These are phyloP conservation scores for Paramormyrops hopkinsi DNA, from an alignment of 2,797 vertebrate species.

Conservation along the genomic window DNA sequence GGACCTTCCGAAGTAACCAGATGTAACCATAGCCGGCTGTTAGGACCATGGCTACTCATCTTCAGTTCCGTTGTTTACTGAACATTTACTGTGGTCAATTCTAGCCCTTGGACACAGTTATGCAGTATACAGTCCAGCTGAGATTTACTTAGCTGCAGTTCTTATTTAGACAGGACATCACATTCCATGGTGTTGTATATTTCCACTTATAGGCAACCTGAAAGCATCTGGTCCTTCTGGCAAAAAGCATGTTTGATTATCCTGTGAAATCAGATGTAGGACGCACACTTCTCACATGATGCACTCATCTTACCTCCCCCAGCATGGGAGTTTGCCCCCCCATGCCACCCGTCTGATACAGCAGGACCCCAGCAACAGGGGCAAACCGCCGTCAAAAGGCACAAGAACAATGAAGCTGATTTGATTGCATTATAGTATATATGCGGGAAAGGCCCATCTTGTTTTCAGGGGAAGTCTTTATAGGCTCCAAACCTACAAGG, in stretches of 20 bases:
- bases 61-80: background rate
- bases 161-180: background rate
- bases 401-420: background rate
- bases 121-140: background rate
- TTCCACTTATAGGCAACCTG: conserved; percentile 1
- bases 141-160: background rate
- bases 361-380: background rate
- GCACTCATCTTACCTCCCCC: background rate
- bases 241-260: background rate
- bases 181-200: background rate
- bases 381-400: background rate
- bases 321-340: background rate
- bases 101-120: background rate
- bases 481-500: background rate
- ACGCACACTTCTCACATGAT: background rate
- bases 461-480: background rate
- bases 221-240: background rate
- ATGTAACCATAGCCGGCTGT: background rate
- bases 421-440: background rate
- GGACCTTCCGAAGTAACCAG: background rate
- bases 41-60: background rate
- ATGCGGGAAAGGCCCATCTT: background rate
- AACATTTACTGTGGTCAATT: background rate
- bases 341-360: background rate
- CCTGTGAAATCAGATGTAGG: background rate